Evolutionary conservation across 2,113 vertebrate species (phyloP).

Genomic region (Opisthocomus hoazin): DNA sequence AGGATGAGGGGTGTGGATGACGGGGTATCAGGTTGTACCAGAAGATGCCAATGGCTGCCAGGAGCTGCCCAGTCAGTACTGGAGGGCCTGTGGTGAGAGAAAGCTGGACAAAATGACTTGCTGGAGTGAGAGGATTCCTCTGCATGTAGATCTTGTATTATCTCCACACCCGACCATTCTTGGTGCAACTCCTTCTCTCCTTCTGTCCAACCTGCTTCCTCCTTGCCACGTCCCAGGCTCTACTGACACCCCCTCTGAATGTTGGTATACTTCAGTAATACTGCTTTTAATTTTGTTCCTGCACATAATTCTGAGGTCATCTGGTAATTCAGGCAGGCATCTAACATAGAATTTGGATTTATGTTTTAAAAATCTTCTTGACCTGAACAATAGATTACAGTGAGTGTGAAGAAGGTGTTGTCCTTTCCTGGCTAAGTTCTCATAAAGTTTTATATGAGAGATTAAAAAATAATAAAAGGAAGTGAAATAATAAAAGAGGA

Average conservation of each 20-base stretch:
- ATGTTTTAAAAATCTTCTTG: background rate
- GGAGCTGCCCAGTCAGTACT: background rate
- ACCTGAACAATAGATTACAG: background rate
- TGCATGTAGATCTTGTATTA: background rate
- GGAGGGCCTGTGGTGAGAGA: background rate
- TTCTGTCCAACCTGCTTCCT: background rate
- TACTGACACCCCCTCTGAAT: background rate
- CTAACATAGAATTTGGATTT: background rate
- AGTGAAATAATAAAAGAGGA: slow-evolving; percentile 26
- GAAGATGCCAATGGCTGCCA: background rate
- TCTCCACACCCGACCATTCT: background rate
- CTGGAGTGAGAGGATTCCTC: background rate
- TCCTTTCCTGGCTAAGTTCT: slow-evolving; percentile 12
- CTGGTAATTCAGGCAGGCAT: background rate
- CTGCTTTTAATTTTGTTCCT: background rate
- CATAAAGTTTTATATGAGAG: slow-evolving; percentile 28
- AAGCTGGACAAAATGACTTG: background rate
- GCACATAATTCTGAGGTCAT: background rate
- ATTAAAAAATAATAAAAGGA: slow-evolving; percentile 46
- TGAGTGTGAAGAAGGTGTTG: slow-evolving; percentile 22
- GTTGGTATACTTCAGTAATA: background rate
- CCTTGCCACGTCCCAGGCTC: background rate
- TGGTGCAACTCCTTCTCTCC: background rate
- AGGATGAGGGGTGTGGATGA: background rate
- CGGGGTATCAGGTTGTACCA: background rate